Percentiles rank a stretch among this genome's conserved stretches.
These are phyloP conservation scores for Progne subis DNA, from an alignment of 2,113 vertebrate genomes.

Conservation along the genomic window DNA sequence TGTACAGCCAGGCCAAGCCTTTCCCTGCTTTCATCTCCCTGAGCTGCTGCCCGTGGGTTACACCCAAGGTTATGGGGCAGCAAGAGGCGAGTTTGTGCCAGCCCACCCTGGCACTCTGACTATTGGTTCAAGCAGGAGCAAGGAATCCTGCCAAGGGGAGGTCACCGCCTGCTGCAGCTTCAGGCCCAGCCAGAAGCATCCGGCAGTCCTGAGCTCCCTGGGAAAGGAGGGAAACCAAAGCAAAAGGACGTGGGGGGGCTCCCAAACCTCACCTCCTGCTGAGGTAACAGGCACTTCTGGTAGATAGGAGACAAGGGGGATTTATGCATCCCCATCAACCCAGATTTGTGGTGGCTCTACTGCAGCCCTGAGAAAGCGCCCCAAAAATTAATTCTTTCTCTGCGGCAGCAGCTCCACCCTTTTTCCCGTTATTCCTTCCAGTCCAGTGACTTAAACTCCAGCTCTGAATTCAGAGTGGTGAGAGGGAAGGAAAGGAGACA, in stretches of 20 bases:
- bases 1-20: background rate
- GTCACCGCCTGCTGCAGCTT: background rate
- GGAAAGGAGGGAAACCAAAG: background rate
- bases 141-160: background rate
- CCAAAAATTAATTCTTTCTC: background rate
- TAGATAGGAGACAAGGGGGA: background rate
- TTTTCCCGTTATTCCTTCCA: constrained; percentile 47
- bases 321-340: background rate
- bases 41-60: background rate
- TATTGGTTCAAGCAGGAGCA: background rate
- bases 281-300: background rate
- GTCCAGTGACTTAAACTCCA: constrained; percentile 13
- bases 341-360: fast-evolving
- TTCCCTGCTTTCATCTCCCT: background rate
- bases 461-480: background rate
- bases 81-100: background rate
- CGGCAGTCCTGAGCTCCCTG: fast-evolving
- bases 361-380: background rate
- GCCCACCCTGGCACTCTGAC: background rate
- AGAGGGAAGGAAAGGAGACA: constrained; percentile 44
- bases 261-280: background rate
- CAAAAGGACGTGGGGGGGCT: background rate
- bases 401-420: constrained; percentile 5
- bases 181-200: background rate
- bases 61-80: background rate